Evolutionary conservation across 2,797 vertebrate genomes (phyloP).

Genomic region (Malacoctenus gilli): DNA sequence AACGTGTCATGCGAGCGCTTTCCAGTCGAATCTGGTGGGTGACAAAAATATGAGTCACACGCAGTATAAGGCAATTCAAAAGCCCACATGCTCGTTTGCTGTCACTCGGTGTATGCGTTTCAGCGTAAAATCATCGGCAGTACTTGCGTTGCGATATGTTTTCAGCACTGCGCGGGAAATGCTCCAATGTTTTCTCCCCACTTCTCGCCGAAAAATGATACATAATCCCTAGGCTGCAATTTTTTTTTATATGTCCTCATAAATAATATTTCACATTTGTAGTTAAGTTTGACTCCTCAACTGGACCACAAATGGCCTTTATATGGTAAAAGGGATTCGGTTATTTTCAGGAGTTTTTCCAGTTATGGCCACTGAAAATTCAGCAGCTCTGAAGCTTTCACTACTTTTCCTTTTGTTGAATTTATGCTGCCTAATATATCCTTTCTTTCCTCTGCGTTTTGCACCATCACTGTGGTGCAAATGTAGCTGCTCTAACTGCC

Average conservation of each 20-base stretch:
- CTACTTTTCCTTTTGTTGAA: conserved; percentile 10
- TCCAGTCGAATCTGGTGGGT: conserved; percentile 27
- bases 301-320: not conserved
- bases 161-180: too few species aligned
- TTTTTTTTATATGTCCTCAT: not conserved
- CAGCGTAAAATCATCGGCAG: conserved; percentile 5
- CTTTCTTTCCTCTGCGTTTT: conserved; percentile 29
- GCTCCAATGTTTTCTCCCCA: not conserved
- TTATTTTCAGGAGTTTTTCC: conserved; percentile 5
- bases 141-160: not conserved
- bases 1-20: conserved; percentile 34
- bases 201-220: conserved; percentile 2
- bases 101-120: conserved; percentile 9
- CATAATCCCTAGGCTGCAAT: not conserved
- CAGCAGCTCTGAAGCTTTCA: conserved; percentile 20
- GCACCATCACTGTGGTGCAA: conserved; percentile 13
- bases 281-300: not conserved
- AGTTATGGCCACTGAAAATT: not conserved
- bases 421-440: conserved; percentile 6
- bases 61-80: conserved; percentile 11
- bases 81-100: conserved; percentile 14
- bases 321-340: not conserved
- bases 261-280: conserved; percentile 3
- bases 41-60: conserved; percentile 40
- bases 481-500: conserved; percentile 12